Evolutionary conservation across 2,888 invertebrate species (phyloP), one percentile per base, ranked within the genome.

Genomic region (Trachelus iudaicus): DNA sequence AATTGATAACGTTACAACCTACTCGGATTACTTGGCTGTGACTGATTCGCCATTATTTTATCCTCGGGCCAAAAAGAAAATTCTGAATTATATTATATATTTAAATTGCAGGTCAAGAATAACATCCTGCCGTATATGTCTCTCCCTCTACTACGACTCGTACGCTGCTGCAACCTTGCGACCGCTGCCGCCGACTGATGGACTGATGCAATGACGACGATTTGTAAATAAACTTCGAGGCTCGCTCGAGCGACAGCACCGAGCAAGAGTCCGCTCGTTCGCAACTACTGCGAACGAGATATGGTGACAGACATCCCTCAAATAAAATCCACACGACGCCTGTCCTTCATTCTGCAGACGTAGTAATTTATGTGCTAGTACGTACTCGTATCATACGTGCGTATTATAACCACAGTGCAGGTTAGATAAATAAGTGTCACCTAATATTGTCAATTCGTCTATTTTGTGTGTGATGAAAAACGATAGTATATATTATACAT

Each of bases 81-180:
- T 56, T 56, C 23, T 56, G 56, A 23, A 56, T 56, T 56, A 56
- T 56, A 56, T 56, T 56, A 56, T 23, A 56, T 23, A 23, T 56
- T 56, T 56, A 80, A 81, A 80, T 80, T 79, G 76, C 81, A 81
- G 81, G 80, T 81, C 81, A 80, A 81, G 80, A 81, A 81, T 79
- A 81, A 81, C 81, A 79, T 78, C 81, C 80, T 80, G 73, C 80
- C 81, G 79, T 80, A 80, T 80, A 80, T 77, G 80, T 79, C 69
- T 74, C 40, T 33, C 73, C 69, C 40, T 71, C 75, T 40, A 68
- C 68, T 34, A 4, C 9, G 37, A 73, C 34, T 33, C 73, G 37
- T 56, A 40, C 69, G 69, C 77, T 69, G 69, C 77, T 78, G 35
- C 76, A 75, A 73, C 75, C 78, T 76, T 76, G 78, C 78, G 76